A percentile compares a stretch with the other conserved stretches of the same genome.
phyloP scores from a whole-genome alignment of 2,797 vertebrate genomes.

The Borostomias antarcticus region DNA sequence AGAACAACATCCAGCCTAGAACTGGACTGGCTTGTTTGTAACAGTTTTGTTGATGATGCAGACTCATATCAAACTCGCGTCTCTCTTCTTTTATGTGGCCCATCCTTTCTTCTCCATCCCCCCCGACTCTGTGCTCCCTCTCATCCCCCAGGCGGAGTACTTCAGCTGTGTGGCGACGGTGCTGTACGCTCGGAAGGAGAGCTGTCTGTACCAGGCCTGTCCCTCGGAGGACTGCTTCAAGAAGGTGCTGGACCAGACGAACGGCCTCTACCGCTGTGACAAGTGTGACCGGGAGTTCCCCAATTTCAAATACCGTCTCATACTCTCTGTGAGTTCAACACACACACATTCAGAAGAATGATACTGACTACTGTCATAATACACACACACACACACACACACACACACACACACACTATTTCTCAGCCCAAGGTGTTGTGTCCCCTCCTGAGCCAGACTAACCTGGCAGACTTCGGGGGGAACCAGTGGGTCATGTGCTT shows the following conservation, averaged over 20 bases:
- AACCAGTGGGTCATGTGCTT: conserved; percentile 98
- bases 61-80: not conserved
- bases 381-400: conserved; percentile 14
- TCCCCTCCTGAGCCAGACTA: conserved; percentile 76
- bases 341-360: no score
- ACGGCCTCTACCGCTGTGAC: conserved; percentile 90
- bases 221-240: conserved; percentile 91
- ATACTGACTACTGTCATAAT: no score
- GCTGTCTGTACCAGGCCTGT: conserved; percentile 93
- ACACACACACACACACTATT: conserved; percentile 28
- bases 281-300: conserved; percentile 90
- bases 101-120: conserved; percentile 27
- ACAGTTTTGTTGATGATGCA: not conserved
- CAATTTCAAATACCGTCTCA: conserved; percentile 91
- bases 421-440: not conserved
- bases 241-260: conserved; percentile 92
- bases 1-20: conserved; percentile 55
- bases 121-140: conserved; percentile 17
- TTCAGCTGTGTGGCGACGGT: conserved; percentile 89
- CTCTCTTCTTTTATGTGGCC: not conserved
- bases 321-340: conserved; percentile 85
- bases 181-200: conserved; percentile 88
- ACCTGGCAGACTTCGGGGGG: conserved; percentile 90
- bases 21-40: conserved; percentile 55
- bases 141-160: conserved; percentile 85